phyloP scores from a whole-genome alignment of 2,113 vertebrate genomes.

The Etheostoma cragini region DNA sequence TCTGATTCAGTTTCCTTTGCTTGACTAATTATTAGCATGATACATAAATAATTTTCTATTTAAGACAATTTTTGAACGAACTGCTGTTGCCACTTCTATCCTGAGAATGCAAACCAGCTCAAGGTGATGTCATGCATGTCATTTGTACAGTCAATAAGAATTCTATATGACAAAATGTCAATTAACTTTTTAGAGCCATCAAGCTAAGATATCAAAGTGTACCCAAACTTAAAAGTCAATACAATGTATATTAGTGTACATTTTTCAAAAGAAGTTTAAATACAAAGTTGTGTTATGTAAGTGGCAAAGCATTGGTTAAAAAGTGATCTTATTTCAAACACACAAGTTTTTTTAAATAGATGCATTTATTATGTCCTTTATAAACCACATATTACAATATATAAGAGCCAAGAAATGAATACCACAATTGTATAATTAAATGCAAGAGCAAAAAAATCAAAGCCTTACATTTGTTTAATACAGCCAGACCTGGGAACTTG shows the following conservation, averaged over 20 bases:
- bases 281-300: background rate
- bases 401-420: background rate
- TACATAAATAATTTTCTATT: background rate
- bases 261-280: background rate
- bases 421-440: conserved; percentile 25
- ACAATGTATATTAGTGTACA: background rate
- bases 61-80: conserved; percentile 1
- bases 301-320: background rate
- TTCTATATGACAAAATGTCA: background rate
- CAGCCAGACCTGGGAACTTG: background rate
- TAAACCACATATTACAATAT: conserved; percentile 23
- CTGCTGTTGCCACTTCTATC: background rate
- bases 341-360: background rate
- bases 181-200: background rate
- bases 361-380: conserved; percentile 62
- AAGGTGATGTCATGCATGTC: conserved; percentile 8
- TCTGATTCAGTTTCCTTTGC: background rate
- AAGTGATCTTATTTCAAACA: background rate
- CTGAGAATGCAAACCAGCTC: background rate
- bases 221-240: background rate
- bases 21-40: conserved; percentile 17
- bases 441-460: background rate
- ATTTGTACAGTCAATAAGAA: background rate
- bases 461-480: background rate
- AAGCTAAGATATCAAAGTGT: background rate